Conservation (phyloP, 2,113 vertebrate species). For the Mohoua ochrocephala region DNA sequence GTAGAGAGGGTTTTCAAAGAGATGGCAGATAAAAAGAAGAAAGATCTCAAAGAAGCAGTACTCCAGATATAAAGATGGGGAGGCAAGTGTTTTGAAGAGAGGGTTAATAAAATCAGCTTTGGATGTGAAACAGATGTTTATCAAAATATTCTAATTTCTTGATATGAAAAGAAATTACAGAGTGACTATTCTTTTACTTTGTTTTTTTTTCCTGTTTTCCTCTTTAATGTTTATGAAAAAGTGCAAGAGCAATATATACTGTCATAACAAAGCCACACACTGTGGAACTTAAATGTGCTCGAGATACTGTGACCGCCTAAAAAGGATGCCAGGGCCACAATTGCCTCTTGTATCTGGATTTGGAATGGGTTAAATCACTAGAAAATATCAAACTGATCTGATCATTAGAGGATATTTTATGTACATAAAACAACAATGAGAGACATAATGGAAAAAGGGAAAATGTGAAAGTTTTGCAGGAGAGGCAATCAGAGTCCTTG, state of each 20-base stretch:
- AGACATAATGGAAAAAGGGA: not conserved
- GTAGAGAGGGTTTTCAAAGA: not conserved
- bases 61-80: not conserved
- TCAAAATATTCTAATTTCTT: not conserved
- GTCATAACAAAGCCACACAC: rapidly evolving
- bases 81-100: not conserved
- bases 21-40: not conserved
- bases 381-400: not conserved
- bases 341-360: not conserved
- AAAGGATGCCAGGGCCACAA: not conserved
- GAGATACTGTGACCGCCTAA: not conserved
- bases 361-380: not conserved
- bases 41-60: not conserved
- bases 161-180: not conserved
- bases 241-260: not conserved
- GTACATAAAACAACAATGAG: not conserved
- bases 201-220: not conserved
- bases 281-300: not conserved
- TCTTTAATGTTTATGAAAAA: not conserved
- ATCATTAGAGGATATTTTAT: not conserved
- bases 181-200: not conserved
- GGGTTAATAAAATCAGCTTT: not conserved
- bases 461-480: not conserved
- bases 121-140: not conserved
- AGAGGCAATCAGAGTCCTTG: not conserved